Percentiles rank a stretch among this genome's conserved stretches.
These are phyloP conservation scores for Alca torda DNA, from an alignment of 2,797 vertebrate species.

Conservation along the genomic window DNA sequence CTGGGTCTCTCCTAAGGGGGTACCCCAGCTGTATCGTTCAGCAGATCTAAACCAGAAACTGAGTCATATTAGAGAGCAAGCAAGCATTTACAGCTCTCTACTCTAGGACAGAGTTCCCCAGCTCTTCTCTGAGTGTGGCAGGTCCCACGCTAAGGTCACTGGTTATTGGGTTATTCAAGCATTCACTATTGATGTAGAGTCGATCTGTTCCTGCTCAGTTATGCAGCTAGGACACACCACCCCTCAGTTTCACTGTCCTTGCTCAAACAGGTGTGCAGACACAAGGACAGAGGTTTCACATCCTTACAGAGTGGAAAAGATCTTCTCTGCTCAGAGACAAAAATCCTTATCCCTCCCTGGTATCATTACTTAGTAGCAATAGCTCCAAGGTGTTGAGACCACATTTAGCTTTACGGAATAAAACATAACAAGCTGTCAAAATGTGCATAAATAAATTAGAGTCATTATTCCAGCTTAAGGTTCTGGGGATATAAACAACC, in stretches of 20 bases:
- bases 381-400: slow-evolving; percentile 30
- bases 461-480: slow-evolving; percentile 50
- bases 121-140: background rate
- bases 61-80: background rate
- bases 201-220: background rate
- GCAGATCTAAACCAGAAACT: background rate
- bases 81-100: background rate
- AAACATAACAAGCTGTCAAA: slow-evolving; percentile 60
- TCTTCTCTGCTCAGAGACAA: background rate
- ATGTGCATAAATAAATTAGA: slow-evolving; percentile 59
- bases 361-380: background rate
- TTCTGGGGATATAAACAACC: slow-evolving; percentile 53
- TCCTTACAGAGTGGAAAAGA: background rate
- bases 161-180: background rate
- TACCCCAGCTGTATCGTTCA: background rate
- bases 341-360: background rate
- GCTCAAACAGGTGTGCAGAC: background rate
- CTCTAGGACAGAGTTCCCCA: background rate
- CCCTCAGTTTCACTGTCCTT: background rate
- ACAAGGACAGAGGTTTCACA: background rate
- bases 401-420: slow-evolving; percentile 34
- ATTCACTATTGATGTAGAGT: background rate
- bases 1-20: background rate
- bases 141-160: background rate
- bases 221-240: background rate